Evolutionary conservation across 2,888 invertebrate genomes (phyloP), one percentile per base, ranked within the genome.

Genomic region (Mactromeris polynyma): DNA sequence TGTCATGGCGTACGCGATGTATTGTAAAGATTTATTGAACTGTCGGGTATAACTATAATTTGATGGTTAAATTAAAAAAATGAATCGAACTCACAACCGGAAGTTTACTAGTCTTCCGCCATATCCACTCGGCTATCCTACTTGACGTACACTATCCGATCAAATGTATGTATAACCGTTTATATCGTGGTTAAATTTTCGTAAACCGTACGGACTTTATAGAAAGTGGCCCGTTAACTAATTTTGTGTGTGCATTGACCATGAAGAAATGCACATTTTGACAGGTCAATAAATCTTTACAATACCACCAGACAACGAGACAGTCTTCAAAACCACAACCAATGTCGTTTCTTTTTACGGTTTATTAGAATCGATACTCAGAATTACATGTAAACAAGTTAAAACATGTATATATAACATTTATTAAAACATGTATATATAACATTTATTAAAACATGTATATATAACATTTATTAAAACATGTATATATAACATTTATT

Each of bases 281-380:
- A n/a, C n/a, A n/a, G n/a, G n/a, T n/a, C n/a, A n/a, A n/a, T n/a
- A n/a, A n/a, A n/a, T n/a, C n/a, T n/a, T 9, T 42, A 14, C 14
- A 51, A 19, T 17, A 17, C 51, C 51, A 9, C 11, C 51, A 51
- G n/a, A n/a, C n/a, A 51, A 51, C 51, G 11, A 51, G 11, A 51
- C 11, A 51, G n/a, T 26, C 3, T 26, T n/a, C 26, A 64, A 26
- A 26, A 26, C 26, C n/a, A n/a, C n/a, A 6, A 21, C n/a, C 58
- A 64, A 21, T 26, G 46, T 42, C 11, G 4, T 14, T 77, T 33
- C 11, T n/a, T 40, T 78, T 80, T 31, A 80, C 31, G 31, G 46
- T 46, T 40, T 86, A 83, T 69, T 58, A 87, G 64, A 73, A 87
- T 42, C 54, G 77, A 58, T 83, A 87, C 51, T 83, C 54, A 77